A percentile compares a stretch with the other conserved stretches of the same genome.
phyloP scores from a whole-genome alignment of 2,113 vertebrate species.

The Nerophis lumbriciformis region DNA sequence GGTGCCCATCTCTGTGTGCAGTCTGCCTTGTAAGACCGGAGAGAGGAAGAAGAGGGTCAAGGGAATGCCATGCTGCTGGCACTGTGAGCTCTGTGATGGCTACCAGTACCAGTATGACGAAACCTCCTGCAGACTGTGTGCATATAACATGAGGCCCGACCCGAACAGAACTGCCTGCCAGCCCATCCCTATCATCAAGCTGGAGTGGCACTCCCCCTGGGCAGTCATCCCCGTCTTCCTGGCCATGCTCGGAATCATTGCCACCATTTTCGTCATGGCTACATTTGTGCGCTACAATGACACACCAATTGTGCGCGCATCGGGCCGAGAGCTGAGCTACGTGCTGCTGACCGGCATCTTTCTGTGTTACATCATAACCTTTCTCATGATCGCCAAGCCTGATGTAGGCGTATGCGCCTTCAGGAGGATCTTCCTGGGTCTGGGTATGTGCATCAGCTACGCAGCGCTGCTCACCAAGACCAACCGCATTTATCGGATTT shows the following conservation, averaged over 20 bases:
- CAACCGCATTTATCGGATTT: conserved; percentile 70
- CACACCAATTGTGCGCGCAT: conserved; percentile 66
- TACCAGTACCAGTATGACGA: conserved; percentile 70
- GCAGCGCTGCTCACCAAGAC: conserved; percentile 71
- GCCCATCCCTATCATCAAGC: conserved; percentile 65
- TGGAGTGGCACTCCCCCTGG: conserved; percentile 71
- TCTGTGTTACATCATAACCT: conserved; percentile 70
- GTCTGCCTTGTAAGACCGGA: conserved; percentile 65
- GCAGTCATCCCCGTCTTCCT: conserved; percentile 66
- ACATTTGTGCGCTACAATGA: conserved; percentile 68
- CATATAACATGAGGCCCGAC: conserved; percentile 65
- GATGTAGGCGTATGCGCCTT: conserved; percentile 67
- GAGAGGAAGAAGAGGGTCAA: conserved; percentile 70
- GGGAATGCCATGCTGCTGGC: conserved; percentile 71
- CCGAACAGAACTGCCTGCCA: conserved; percentile 66
- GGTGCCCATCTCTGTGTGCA: conserved; percentile 66
- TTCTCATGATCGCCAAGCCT: conserved; percentile 69
- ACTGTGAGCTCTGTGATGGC: conserved; percentile 67
- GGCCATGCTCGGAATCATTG: conserved; percentile 67
- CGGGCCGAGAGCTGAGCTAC: conserved; percentile 67
- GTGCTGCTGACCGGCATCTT: conserved; percentile 70
- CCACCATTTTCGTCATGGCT: conserved; percentile 69
- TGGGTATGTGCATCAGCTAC: conserved; percentile 73
- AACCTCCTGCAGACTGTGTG: conserved; percentile 64
- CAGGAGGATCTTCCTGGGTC: conserved; percentile 68